Evolutionary conservation across 2,113 vertebrate genomes (phyloP).

Genomic region (Eptatretus burgeri): DNA sequence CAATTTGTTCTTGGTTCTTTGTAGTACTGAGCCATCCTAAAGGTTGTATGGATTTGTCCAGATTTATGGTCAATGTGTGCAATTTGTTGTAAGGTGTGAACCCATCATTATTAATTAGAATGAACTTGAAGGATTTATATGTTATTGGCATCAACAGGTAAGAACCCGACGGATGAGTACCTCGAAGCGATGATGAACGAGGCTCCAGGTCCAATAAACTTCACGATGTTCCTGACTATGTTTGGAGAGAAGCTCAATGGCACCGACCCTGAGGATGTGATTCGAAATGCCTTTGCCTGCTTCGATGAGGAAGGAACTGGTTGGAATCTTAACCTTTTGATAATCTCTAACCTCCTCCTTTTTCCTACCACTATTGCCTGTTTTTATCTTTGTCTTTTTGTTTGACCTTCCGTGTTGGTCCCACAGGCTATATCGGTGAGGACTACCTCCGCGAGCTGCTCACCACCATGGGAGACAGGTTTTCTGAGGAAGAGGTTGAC

Average conservation of each 20-base stretch:
- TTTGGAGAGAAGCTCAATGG: slow-evolving; percentile 88
- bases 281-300: slow-evolving; percentile 88
- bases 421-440: slow-evolving; percentile 55
- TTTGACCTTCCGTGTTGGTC: background rate
- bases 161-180: slow-evolving; percentile 90
- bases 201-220: slow-evolving; percentile 88
- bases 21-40: no score
- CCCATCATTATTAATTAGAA: no score
- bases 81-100: no score
- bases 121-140: no score
- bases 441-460: slow-evolving; percentile 81
- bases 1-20: no score
- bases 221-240: slow-evolving; percentile 99
- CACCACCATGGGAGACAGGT: slow-evolving; percentile 94
- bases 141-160: slow-evolving; percentile 26
- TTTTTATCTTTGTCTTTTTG: no score
- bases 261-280: slow-evolving; percentile 82
- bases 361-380: no score
- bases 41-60: no score
- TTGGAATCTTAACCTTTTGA: slow-evolving; percentile 12
- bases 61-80: no score
- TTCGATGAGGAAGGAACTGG: slow-evolving; percentile 84
- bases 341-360: no score
- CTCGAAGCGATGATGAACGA: slow-evolving; percentile 96
- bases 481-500: slow-evolving; percentile 86